Conservation (phyloP, 2,888 invertebrate genomes). For the Callosobruchus maculatus region DNA sequence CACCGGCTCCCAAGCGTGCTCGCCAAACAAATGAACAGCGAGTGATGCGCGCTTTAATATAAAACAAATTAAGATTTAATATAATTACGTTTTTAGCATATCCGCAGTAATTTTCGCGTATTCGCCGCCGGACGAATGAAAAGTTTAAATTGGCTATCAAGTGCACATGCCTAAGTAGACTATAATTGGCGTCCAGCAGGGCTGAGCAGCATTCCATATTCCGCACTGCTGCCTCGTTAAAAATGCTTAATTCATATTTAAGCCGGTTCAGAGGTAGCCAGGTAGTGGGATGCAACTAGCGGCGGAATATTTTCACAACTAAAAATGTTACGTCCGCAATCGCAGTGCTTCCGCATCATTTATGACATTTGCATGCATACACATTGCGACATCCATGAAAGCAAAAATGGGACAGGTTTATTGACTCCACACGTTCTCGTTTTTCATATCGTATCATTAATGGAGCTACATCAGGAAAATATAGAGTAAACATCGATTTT, state of each 20-base stretch:
- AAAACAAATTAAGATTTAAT: not conserved
- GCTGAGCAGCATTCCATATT: not conserved
- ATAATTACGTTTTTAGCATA: not conserved
- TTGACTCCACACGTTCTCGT: too few species aligned
- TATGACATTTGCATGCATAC: too few species aligned
- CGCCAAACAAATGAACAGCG: not conserved
- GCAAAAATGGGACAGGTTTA: too few species aligned
- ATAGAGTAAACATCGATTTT: too few species aligned
- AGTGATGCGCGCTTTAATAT: not conserved
- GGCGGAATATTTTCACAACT: too few species aligned
- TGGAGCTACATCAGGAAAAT: too few species aligned
- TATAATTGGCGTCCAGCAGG: not conserved
- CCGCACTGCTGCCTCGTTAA: not conserved
- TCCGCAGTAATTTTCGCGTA: not conserved
- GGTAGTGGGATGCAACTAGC: too few species aligned
- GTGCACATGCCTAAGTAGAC: not conserved
- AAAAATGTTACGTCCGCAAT: too few species aligned
- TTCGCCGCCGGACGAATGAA: not conserved
- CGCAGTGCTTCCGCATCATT: too few species aligned
- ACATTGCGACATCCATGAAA: too few species aligned
- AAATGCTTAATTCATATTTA: not conserved
- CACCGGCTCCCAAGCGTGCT: not conserved
- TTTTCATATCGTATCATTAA: too few species aligned
- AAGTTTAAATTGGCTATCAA: not conserved
- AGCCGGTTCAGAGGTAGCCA: not conserved